These are phyloP conservation scores for Lathronympha strigana DNA, from an alignment of 2,888 invertebrate species.

Conservation along the genomic window DNA sequence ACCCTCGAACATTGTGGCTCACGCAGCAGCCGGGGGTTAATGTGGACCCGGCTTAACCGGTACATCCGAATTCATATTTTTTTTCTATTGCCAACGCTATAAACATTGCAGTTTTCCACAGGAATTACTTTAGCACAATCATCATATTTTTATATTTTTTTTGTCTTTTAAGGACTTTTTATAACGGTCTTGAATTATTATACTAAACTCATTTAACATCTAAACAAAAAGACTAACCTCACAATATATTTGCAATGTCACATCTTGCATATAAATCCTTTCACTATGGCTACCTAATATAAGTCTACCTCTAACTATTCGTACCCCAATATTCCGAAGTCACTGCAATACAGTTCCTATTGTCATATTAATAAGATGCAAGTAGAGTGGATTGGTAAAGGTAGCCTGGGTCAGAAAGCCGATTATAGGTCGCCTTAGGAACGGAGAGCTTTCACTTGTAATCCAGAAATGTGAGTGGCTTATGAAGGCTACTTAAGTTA, in stretches of 20 bases:
- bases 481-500: conserved; percentile 61
- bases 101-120: too few relatives aligned
- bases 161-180: too few relatives aligned
- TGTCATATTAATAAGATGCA: conserved; percentile 7
- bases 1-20: too few relatives aligned
- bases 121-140: too few relatives aligned
- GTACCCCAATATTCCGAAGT: not conserved
- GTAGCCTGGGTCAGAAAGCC: conserved; percentile 73
- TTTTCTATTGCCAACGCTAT: too few relatives aligned
- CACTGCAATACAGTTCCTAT: conserved; percentile 6
- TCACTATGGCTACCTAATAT: conserved; percentile 17
- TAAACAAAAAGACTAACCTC: not conserved
- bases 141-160: too few relatives aligned
- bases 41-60: too few relatives aligned
- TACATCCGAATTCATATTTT: too few relatives aligned
- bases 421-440: conserved; percentile 73
- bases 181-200: too few relatives aligned
- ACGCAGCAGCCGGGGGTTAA: too few relatives aligned
- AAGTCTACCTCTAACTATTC: conserved; percentile 17
- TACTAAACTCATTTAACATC: too few relatives aligned
- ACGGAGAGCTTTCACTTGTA: conserved; percentile 74
- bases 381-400: conserved; percentile 37
- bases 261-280: conserved; percentile 37
- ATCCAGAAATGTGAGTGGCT: conserved; percentile 74
- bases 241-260: not conserved